Evolutionary conservation across 2,113 vertebrate species (phyloP).

Genomic region (Urocolius indicus): DNA sequence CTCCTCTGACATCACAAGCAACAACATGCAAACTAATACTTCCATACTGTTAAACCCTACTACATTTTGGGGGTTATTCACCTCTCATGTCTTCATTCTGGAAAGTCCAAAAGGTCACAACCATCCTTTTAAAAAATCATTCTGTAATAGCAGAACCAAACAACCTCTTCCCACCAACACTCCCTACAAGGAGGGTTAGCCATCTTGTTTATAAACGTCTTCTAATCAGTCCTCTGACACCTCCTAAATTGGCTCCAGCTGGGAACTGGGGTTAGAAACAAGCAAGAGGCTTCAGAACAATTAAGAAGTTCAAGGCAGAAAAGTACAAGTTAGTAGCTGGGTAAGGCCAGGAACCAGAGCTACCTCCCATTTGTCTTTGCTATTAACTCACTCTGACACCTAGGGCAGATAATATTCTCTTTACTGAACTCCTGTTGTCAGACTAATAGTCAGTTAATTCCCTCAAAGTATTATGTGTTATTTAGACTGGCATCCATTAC

Average conservation of each 20-base stretch:
- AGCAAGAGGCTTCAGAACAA: not conserved
- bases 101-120: not conserved
- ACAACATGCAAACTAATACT: not conserved
- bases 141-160: not conserved
- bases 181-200: accelerated
- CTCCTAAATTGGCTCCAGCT: not conserved
- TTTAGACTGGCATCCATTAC: not conserved
- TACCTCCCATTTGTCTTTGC: not conserved
- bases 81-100: not conserved
- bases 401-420: not conserved
- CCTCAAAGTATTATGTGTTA: not conserved
- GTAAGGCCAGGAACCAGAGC: not conserved
- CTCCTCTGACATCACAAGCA: not conserved
- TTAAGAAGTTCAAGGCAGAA: not conserved
- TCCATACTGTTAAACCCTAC: not conserved
- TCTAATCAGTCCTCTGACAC: not conserved
- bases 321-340: not conserved
- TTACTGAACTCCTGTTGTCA: not conserved
- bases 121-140: not conserved
- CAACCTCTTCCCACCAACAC: accelerated
- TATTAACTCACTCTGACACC: not conserved
- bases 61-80: not conserved
- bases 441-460: not conserved
- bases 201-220: not conserved
- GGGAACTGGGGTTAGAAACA: not conserved